Evolutionary conservation across 2,797 vertebrate genomes (phyloP).

Genomic region (Anas bahamensis): DNA sequence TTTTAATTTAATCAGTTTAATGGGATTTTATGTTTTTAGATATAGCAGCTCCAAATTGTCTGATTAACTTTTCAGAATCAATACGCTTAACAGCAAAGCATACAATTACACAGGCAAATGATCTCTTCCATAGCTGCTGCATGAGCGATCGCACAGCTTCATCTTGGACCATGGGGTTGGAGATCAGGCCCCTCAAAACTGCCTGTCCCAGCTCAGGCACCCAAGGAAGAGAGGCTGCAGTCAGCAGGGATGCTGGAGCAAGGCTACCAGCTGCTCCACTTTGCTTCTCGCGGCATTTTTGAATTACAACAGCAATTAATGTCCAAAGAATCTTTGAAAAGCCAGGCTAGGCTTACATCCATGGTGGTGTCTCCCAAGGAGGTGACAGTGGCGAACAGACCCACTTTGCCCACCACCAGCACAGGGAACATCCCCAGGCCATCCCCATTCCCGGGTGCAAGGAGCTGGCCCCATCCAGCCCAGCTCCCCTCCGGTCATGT

Average conservation of each 20-base stretch:
- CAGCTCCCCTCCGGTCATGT: not conserved
- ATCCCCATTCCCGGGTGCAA: not conserved
- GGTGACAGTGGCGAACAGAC: too few relatives aligned
- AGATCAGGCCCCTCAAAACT: not conserved
- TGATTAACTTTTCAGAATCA: slow-evolving; percentile 76
- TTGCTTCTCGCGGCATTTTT: accelerated
- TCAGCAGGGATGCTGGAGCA: not conserved
- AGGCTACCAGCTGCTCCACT: accelerated
- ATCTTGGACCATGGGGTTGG: not conserved
- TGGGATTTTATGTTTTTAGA: slow-evolving; percentile 67
- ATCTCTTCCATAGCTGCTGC: not conserved
- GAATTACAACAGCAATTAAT: accelerated
- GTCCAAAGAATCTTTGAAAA: not conserved
- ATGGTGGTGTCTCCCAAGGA: accelerated
- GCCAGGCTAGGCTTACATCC: not conserved
- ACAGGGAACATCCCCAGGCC: too few relatives aligned
- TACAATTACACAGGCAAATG: slow-evolving; percentile 70
- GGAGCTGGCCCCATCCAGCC: not conserved
- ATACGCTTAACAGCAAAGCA: slow-evolving; percentile 71
- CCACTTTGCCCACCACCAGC: not conserved
- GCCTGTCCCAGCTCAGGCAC: accelerated
- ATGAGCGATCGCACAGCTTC: not conserved
- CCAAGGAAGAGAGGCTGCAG: accelerated
- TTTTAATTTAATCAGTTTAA: slow-evolving; percentile 76
- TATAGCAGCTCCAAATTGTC: slow-evolving; percentile 66